phyloP scores from a whole-genome alignment of 2,888 invertebrate genomes.

The Tinea semifulvella region DNA sequence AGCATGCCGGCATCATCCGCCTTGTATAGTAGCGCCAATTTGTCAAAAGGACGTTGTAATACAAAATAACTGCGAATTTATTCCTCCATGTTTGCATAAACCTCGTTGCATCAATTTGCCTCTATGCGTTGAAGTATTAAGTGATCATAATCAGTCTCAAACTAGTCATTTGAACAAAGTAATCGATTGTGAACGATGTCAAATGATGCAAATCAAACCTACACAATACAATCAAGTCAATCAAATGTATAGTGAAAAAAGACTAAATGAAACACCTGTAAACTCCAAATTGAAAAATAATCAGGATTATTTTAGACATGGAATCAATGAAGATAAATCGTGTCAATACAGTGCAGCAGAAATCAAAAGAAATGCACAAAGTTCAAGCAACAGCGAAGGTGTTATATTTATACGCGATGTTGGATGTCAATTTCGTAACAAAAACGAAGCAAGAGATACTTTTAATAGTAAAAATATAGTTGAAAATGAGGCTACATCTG shows the following conservation, averaged over 20 bases:
- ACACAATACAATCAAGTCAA: too few relatives aligned
- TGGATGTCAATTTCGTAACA: constrained; percentile 48
- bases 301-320: too few relatives aligned
- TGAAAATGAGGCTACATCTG: neutral
- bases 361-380: constrained; percentile 21
- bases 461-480: too few relatives aligned
- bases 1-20: constrained; percentile 54
- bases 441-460: too few relatives aligned
- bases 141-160: too few relatives aligned
- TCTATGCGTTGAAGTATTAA: constrained; percentile 33
- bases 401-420: constrained; percentile 52
- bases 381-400: constrained; percentile 27
- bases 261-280: too few relatives aligned
- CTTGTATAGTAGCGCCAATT: constrained; percentile 52
- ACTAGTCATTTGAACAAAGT: too few relatives aligned
- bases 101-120: constrained; percentile 54
- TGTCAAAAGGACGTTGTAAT: constrained; percentile 47
- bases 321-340: constrained; percentile 36
- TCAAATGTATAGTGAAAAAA: too few relatives aligned
- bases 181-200: too few relatives aligned
- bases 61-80: constrained; percentile 46
- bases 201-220: too few relatives aligned
- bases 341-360: constrained; percentile 38
- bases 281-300: too few relatives aligned
- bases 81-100: constrained; percentile 48